Base-by-base conservation (phyloP, 2,797 vertebrate genomes). In the Falco peregrinus region DNA sequence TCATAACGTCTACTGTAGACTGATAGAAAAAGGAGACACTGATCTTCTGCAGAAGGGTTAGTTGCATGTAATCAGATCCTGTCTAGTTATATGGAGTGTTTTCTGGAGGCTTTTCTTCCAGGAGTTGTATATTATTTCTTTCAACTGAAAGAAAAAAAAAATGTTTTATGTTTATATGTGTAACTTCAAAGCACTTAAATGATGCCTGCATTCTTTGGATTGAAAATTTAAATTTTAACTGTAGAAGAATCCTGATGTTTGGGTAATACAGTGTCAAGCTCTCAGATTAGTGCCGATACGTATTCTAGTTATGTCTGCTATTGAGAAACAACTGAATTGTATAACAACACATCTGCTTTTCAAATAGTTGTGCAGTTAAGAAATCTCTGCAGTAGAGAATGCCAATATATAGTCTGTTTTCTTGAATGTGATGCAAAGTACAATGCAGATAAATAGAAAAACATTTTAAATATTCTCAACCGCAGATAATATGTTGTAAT, bases 21-120 rank as follows among this genome's bases (percentile, higher is more conserved):
- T 99, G 96, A 97, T 99, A 97, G 98, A 99, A 94, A 99, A 98
- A 91, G 99, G 98, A 95, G 98, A 99, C 37, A 98, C 98, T 1
- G 99, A 99, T 41, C 97, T 98, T 37, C 98, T 99, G 86, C 98
- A 99, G 78, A 99, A 99, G 99, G 99, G 99, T 99, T 61, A 88
- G 96, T 96, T 78, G 69, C 41, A 69, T 41, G 10, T 56, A 19
- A 17, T 80, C 56, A 71, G 61, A 78, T 82, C 22, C 45, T 93
- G 9, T 84, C 51, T n/a, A 70, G n/a, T 69, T 35, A 22, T 70
- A n/a, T 59, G 28, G 70, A 39, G 15, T 91, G 17, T 37, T 75
- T 86, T 76, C 33, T 41, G 50, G 29, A 53, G 16, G 4, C 3
- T 79, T 82, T 74, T 90, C 28, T 84, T 57, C 37, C 9, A 26